A percentile compares a stretch with the other conserved stretches of the same genome.
Conservation (phyloP, 1,140 invertebrate genomes). For the Ips typographus region DNA sequence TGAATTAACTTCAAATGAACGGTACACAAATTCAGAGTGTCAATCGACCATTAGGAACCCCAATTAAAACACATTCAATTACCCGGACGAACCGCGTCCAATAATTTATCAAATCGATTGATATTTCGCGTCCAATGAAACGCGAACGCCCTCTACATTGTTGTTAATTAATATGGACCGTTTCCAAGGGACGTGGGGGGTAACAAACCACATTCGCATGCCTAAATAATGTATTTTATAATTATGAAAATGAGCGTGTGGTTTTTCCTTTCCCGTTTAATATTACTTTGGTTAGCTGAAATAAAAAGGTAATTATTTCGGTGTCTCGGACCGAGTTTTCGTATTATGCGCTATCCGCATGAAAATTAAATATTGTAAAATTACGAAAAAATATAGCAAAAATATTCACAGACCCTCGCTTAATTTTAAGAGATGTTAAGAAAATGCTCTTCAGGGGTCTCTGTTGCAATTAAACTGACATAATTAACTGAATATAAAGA, state of each 20-base stretch:
- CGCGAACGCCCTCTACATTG: constrained; percentile 19
- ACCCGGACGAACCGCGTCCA: constrained; percentile 1
- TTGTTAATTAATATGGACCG: constrained; percentile 31
- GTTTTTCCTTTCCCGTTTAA: constrained; percentile 28
- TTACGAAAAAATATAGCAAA: neutral
- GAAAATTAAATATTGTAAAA: constrained; percentile 20
- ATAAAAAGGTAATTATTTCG: constrained; percentile 29
- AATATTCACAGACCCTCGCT: too few species aligned
- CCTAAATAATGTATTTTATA: constrained; percentile 29
- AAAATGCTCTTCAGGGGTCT: too few species aligned
- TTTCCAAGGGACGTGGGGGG: constrained; percentile 12
- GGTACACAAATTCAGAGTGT: too few species aligned
- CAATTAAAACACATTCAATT: constrained; percentile 15
- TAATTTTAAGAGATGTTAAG: too few species aligned
- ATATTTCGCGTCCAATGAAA: constrained; percentile 27
- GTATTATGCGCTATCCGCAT: neutral
- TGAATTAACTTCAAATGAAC: too few species aligned
- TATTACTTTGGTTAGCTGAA: constrained; percentile 27
- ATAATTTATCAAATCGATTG: constrained; percentile 30
- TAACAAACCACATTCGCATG: neutral
- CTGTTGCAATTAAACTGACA: too few species aligned
- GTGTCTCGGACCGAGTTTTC: neutral
- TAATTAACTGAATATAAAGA: too few species aligned
- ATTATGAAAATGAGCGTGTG: constrained; percentile 28
- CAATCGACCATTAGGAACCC: too few species aligned